Percentiles rank a stretch among this genome's conserved stretches.
These are phyloP conservation scores for Polypterus bichir DNA, from an alignment of 2,113 vertebrate species.

Conservation along the genomic window DNA sequence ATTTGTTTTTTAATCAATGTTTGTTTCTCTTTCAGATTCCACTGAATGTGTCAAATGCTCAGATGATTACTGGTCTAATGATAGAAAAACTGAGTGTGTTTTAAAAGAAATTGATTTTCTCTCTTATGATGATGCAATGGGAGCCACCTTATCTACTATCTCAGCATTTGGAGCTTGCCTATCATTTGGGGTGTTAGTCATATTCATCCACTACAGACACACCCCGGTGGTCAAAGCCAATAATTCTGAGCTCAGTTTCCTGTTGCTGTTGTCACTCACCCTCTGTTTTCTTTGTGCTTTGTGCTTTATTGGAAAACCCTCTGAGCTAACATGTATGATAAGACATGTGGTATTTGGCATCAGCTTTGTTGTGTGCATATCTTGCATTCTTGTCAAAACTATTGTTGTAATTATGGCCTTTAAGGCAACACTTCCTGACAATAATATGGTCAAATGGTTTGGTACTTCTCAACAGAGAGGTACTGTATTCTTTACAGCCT, in stretches of 20 bases:
- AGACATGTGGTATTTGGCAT: conserved; percentile 1
- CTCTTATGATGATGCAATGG: conserved; percentile 1
- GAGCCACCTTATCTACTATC: neutral
- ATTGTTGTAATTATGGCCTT: neutral
- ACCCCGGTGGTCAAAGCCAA: neutral
- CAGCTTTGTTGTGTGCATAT: conserved; percentile 5
- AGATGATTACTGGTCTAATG: neutral
- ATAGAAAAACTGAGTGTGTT: neutral
- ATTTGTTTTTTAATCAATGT: too few species aligned
- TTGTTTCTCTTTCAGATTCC: neutral
- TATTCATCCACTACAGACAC: conserved; percentile 1
- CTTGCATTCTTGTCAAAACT: conserved; percentile 6
- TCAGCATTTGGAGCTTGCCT: neutral
- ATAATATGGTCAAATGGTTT: conserved; percentile 5
- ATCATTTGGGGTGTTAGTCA: neutral
- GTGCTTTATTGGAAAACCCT: conserved; percentile 1
- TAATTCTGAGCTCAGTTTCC: conserved; percentile 8
- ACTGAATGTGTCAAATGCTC: neutral
- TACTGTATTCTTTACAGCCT: neutral
- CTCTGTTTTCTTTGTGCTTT: conserved; percentile 3
- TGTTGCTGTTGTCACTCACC: neutral
- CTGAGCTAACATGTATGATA: neutral
- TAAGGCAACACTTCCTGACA: neutral
- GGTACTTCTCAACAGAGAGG: neutral
- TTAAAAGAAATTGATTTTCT: conserved; percentile 4